These are phyloP conservation scores for Dicrurus megarhynchus DNA, from an alignment of 2,113 vertebrate species.

Conservation along the genomic window DNA sequence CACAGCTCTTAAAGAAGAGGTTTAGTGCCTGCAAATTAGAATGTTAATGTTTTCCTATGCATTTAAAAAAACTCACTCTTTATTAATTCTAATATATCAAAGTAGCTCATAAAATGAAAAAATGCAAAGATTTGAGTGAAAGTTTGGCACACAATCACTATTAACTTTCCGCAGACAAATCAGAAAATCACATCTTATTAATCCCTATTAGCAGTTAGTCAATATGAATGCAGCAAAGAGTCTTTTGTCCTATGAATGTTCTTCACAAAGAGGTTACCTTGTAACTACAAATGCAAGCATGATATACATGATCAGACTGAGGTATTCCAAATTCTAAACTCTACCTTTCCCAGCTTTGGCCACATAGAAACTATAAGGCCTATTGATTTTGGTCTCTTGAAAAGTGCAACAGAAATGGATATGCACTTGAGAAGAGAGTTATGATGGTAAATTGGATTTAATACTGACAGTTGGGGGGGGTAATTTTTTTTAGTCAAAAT, in stretches of 20 bases:
- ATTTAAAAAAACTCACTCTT: not conserved
- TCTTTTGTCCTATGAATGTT: not conserved
- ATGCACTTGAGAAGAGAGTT: not conserved
- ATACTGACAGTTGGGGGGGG: not conserved
- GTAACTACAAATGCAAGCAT: not conserved
- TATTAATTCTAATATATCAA: not conserved
- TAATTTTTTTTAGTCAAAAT: not conserved
- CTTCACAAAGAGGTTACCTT: not conserved
- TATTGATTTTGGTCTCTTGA: not conserved
- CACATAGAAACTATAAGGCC: not conserved
- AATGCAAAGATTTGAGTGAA: not conserved
- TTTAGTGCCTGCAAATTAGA: not conserved
- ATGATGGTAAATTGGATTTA: not conserved
- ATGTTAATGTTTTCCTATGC: not conserved
- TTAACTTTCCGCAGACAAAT: not conserved
- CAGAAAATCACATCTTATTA: not conserved
- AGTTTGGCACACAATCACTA: not conserved
- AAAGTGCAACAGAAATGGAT: not conserved
- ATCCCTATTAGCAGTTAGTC: not conserved
- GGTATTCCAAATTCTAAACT: not conserved
- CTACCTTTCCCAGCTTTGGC: not conserved
- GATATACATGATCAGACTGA: not conserved
- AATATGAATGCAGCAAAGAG: not conserved
- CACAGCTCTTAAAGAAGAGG: not conserved
- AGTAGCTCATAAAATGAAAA: not conserved